Evolutionary conservation across 2,113 vertebrate genomes (phyloP), one percentile per base, ranked within the genome.

Genomic region (Neotoma lepida): DNA sequence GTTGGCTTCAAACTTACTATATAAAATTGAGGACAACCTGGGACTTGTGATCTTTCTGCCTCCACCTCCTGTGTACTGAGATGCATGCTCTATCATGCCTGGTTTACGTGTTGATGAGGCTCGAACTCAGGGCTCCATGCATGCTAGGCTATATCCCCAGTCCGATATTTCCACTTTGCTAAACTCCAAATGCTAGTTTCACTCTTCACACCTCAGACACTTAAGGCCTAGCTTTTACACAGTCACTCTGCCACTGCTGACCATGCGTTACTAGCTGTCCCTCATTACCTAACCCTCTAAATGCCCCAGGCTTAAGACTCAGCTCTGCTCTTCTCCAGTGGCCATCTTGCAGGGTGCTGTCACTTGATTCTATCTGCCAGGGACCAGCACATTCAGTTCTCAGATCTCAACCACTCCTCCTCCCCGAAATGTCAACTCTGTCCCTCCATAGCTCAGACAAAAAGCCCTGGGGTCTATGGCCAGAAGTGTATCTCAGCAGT

Each of bases 131-230:
- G 30, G 44, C 44, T 51, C 26, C 84, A 86, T 26, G 84, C 6
- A n/a, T 4, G 3, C 44, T 66, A 66, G 41, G 28, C 44, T 35
- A 66, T 17, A 13, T 7, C 26, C 26, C 9, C 26, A 44, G 26
- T 12, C 64, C 24, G 1, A 3, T 0, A 26, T 4, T 18, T 28
- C 15, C 18, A 9, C 12, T 3, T 14, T 20, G 66, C 33, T 24
- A 15, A n/a, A 54, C 22, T 35, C 71, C 41, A 18, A 24, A 51
- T 35, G 6, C 33, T 26, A 2, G 20, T 33, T 35, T 82, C 0
- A 2, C 35, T 12, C 41, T 3, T 28, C 5, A 15, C 1, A 15
- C 14, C 41, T 0, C 1, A 39, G 35, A 24, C 49, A 15, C 14
- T 51, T 12, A 13, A 14, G 20, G 44, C 63, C 44, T 8, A 35